Conservation (phyloP, 2,888 invertebrate genomes). For the Cenopis cana region DNA sequence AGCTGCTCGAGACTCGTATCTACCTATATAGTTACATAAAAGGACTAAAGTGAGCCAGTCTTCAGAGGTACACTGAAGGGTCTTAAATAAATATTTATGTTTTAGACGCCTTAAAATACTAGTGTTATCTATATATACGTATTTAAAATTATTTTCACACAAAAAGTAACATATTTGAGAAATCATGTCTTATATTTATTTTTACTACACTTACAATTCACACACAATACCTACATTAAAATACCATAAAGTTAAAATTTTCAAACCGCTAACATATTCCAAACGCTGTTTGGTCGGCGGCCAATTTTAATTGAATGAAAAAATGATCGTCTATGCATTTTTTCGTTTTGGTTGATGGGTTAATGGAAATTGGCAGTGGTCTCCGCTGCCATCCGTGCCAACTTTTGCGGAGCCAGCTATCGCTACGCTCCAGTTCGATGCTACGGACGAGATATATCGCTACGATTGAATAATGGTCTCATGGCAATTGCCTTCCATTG, state of each 20-base stretch:
- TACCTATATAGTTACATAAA: too few species aligned
- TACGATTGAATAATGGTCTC: conserved; percentile 82
- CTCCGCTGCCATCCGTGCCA: conserved; percentile 79
- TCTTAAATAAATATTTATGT: not conserved
- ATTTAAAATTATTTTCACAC: too few species aligned
- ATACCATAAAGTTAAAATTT: conserved; percentile 29
- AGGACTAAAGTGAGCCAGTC: too few species aligned
- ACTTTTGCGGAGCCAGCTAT: conserved; percentile 83
- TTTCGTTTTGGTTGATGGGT: conserved; percentile 84
- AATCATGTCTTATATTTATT: not conserved
- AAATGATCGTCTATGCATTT: conserved; percentile 84
- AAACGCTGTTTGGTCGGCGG: conserved; percentile 72
- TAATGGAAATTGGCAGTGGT: conserved; percentile 85
- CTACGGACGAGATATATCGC: conserved; percentile 78
- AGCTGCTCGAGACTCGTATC: too few species aligned
- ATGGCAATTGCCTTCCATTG: conserved; percentile 73
- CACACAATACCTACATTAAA: conserved; percentile 12
- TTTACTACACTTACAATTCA: not conserved
- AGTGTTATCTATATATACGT: too few species aligned
- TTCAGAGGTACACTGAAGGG: not conserved
- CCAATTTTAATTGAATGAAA: conserved; percentile 85
- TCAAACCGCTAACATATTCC: conserved; percentile 47
- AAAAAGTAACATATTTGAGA: too few species aligned
- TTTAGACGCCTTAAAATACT: too few species aligned
- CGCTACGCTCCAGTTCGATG: conserved; percentile 78